Conservation (phyloP, 2,888 invertebrate genomes). For the Himalopsyche anomala region DNA sequence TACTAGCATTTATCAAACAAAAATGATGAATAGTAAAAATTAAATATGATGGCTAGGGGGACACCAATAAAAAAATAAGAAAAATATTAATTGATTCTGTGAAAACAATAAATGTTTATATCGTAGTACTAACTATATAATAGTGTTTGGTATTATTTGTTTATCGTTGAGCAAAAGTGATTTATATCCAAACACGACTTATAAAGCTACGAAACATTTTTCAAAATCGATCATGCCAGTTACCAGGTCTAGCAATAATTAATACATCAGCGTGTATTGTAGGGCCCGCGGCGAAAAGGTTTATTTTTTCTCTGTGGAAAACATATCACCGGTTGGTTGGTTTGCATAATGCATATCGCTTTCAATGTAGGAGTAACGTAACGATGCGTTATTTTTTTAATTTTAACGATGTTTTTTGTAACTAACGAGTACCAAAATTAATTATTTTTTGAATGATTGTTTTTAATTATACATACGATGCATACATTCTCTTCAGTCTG, state of each 20-base stretch:
- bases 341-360: constrained; percentile 38
- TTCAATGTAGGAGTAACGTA: constrained; percentile 26
- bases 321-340: background rate
- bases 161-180: background rate
- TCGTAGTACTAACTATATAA: too few species aligned
- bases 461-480: too few species aligned
- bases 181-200: constrained; percentile 15
- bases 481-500: background rate
- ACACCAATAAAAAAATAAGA: too few species aligned
- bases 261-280: constrained; percentile 35
- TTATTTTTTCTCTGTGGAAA: constrained; percentile 29
- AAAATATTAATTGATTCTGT: too few species aligned
- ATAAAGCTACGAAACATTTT: background rate
- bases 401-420: constrained; percentile 21
- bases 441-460: constrained; percentile 32
- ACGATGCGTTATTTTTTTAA: background rate
- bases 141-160: background rate
- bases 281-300: constrained; percentile 13
- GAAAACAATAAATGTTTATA: too few species aligned
- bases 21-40: too few species aligned
- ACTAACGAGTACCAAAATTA: constrained; percentile 28
- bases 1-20: too few species aligned
- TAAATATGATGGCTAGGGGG: too few species aligned
- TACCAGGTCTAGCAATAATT: constrained; percentile 1
- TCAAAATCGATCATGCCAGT: constrained; percentile 36